Base-by-base conservation (phyloP, 1,140 invertebrate species). In the Rhyzopertha dominica region DNA sequence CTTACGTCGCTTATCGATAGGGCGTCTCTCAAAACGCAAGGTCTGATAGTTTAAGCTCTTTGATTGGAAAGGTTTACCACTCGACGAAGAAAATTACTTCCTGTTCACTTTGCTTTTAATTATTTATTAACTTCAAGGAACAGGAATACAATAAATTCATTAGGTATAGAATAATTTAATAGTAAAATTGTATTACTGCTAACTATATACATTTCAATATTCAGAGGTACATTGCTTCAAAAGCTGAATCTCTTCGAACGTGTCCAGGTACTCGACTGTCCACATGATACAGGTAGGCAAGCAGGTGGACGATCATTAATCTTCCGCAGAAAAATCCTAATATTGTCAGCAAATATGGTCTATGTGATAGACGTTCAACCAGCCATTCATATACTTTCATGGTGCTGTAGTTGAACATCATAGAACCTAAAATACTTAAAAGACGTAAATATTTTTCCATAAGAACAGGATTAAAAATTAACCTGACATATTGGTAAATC, bases 241-340 rank as follows among this genome's bases (percentile, higher is more conserved):
- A 61, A 1, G 41, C 40, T 13, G 38, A 9, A 20, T 52, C 39
- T 23, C 53, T 42, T 19, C 32, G 24, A 12, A 50, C 35, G 17
- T 44, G 34, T 5, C 20, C 24, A 8, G 22, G 25, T 5, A 47
- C 41, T 16, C 53, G 51, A 3, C 48, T 54, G 48, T 63, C 62
- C 2, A 62, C 51, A 37, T 65, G 59, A 41, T 63, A 63, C 7
- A 63, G 39, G 43, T 57, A 65, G 1, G 61, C 53, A 29, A 63
- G 30, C 4, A 62, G 32, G 38, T 62, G 56, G 5, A 62, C 43
- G 50, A 63, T 63, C 47, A 63, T 53, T 10, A 65, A 28, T 45
- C 62, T 44, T 18, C 62, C 61, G 22, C 46, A 35, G 3, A 65
- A 22, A 40, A 61, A 58, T 14, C 57, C 55, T 32, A 63, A 38